Percentiles rank a stretch among this genome's conserved stretches.
Conservation (phyloP, 2,113 vertebrate species). For the Eonycteris spelaea region DNA sequence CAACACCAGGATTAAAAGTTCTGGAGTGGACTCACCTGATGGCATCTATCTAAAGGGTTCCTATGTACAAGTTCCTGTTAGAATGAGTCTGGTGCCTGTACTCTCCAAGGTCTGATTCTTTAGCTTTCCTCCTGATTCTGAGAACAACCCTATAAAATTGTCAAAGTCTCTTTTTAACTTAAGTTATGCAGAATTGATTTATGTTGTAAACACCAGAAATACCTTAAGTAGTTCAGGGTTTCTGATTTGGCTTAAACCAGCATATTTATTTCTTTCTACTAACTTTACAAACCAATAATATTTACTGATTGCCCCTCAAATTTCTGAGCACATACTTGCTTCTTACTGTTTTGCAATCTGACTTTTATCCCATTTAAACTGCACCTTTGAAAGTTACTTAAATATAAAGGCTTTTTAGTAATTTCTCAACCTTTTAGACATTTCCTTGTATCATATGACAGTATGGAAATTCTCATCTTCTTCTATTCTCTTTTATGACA, state of each 20-base stretch:
- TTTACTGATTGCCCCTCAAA: background rate
- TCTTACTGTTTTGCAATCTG: background rate
- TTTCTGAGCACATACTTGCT: background rate
- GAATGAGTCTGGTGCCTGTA: background rate
- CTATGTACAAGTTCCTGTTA: background rate
- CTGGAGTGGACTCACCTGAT: background rate
- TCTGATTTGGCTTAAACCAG: background rate
- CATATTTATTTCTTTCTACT: background rate
- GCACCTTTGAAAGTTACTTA: background rate
- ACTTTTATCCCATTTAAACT: background rate
- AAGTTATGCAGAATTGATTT: background rate
- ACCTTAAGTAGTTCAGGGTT: background rate
- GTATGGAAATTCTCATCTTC: background rate
- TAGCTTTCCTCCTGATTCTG: background rate
- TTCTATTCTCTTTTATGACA: rapidly evolving
- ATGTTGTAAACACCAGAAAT: background rate
- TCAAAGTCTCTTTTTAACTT: background rate
- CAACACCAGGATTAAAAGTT: background rate
- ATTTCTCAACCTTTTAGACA: background rate
- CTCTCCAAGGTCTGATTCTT: background rate
- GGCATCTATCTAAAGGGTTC: background rate
- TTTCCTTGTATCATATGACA: background rate
- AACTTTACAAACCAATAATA: background rate
- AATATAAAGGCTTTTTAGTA: background rate
- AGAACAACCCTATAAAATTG: background rate